phyloP scores from a whole-genome alignment of 2,888 invertebrate genomes.

The Andrena camellia region DNA sequence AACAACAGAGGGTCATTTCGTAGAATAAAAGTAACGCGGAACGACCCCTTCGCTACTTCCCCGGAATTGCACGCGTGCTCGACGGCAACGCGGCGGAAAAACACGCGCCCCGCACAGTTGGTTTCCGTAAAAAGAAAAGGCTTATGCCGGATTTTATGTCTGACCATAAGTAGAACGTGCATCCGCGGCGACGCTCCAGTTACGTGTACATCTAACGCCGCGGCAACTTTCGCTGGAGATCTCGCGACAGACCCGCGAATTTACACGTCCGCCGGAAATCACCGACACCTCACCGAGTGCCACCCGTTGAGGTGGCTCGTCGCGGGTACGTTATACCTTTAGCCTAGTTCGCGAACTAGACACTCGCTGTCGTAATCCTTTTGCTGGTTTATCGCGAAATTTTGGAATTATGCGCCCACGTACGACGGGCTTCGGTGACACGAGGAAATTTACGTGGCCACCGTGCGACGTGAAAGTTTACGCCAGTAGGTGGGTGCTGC shows the following conservation, averaged over 20 bases:
- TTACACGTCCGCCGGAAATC: conserved; percentile 60
- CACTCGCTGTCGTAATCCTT: conserved; percentile 32
- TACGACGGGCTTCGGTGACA: not conserved
- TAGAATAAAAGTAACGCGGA: conserved; percentile 55
- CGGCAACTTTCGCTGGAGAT: conserved; percentile 45
- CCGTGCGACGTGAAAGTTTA: not conserved
- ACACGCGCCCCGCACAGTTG: not conserved
- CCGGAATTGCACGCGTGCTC: conserved; percentile 31
- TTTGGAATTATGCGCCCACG: conserved; percentile 39
- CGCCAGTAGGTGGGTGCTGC: not conserved
- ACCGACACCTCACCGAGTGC: conserved; percentile 38
- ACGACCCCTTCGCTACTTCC: conserved; percentile 42
- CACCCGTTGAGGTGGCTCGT: not conserved
- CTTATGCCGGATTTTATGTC: conserved; percentile 61
- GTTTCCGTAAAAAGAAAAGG: conserved; percentile 60
- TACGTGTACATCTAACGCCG: conserved; percentile 74
- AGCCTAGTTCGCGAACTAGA: conserved; percentile 47
- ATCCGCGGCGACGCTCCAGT: conserved; percentile 63
- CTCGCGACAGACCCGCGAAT: conserved; percentile 29
- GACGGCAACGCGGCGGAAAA: conserved; percentile 18
- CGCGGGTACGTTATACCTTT: conserved; percentile 30
- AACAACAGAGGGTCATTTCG: conserved; percentile 25
- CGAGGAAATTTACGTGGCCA: conserved; percentile 36
- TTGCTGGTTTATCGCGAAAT: conserved; percentile 49
- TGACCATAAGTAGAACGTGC: conserved; percentile 74